Base-by-base conservation (phyloP, 92 coral and sea anemone genomes). In the Chrysogorgia sp. region DNA sequence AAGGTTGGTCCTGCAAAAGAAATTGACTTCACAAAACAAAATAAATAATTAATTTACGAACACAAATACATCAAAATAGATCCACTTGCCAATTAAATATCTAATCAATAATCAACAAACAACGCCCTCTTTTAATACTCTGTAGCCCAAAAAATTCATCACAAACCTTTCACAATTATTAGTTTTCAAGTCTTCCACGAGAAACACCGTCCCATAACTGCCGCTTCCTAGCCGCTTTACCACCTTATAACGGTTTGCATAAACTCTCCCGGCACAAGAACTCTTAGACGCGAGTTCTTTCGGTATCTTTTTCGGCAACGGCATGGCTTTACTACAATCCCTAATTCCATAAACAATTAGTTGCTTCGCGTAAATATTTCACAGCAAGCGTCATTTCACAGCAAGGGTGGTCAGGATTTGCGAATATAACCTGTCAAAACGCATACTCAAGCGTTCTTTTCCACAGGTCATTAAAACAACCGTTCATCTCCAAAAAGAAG, bases 241-340 rank as follows among this genome's bases (percentile, higher is more conserved):
- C 37, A 93, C 88, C 12, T 86, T 82, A 70, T 93, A 93, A 17
- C 97, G 82, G 53, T 93, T 93, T 37, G 89, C 96, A 75, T 88
- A 93, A 43, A 93, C 93, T 17, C 96, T 83, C 20, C 90, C 97
- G 10, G 45, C 88, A 75, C 88, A 86, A 34, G 75, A 83, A 40
- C 90, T 80, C 58, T 83, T 84, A 30, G 91, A 81, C 25, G 88
- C 88, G 29, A 90, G 75, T 31, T 87, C 87, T 60, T 85, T 84
- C 34, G 98, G 98, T 72, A 93, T 93, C 65, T 90, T 89, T 72
- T 91, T 93, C 41, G 98, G 96, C 34, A 93, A 83, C 35, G 98
- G 96, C 98, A 93, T 93, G 29, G 57, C 82, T 56, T 15, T 13
- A 23, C 2, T 31, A 31, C 23, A 57, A 57, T 57, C 63, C 63